Conservation (phyloP, 2,113 vertebrate genomes). For the Rhadina sibilatrix region DNA sequence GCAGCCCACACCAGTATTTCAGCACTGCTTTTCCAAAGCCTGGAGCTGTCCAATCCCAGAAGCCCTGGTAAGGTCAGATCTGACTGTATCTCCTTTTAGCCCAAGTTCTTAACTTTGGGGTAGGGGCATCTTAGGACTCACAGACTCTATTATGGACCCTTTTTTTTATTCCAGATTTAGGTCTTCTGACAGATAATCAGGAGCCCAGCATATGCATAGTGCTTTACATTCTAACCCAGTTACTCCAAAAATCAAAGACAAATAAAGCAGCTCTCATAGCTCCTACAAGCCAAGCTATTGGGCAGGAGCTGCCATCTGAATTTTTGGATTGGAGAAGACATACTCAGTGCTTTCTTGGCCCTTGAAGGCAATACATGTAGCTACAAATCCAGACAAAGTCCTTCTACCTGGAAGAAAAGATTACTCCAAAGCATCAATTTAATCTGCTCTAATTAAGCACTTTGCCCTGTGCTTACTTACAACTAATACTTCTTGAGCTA, state of each 20-base stretch:
- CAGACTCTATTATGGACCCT: neutral
- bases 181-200: neutral
- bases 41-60: neutral
- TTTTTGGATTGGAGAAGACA: neutral
- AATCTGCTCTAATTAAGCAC: neutral
- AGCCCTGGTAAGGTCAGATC: neutral
- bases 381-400: neutral
- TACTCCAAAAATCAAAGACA: neutral
- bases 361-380: neutral
- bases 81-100: neutral
- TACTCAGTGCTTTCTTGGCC: neutral
- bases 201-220: neutral
- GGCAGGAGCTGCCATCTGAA: neutral
- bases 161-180: neutral
- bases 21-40: neutral
- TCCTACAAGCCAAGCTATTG: neutral
- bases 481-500: neutral
- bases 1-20: slow-evolving; percentile 1
- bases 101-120: neutral
- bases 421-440: neutral
- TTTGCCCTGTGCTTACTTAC: neutral
- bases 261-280: neutral
- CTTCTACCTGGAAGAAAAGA: neutral
- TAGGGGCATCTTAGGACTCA: neutral
- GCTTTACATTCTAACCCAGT: neutral